Base-by-base conservation (phyloP, 2,797 vertebrate genomes). In the Petrocephalus sullivani region DNA sequence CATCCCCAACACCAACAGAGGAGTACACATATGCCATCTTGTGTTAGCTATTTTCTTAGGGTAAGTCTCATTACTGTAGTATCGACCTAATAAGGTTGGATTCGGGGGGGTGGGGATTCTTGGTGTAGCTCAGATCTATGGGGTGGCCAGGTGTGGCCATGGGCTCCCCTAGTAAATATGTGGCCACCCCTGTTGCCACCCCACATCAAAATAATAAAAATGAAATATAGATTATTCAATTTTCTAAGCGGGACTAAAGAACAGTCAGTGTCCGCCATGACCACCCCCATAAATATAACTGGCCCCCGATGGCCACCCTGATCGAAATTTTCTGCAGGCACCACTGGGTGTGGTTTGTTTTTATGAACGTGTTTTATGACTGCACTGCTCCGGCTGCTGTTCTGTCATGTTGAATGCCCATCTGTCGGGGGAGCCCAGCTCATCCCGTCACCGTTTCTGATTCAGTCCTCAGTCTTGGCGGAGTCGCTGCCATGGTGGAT, bases 391-490 rank as follows among this genome's bases (percentile, higher is more conserved):
- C 88, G 89, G 92, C 89, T 90, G 88, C 91, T 90, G 92, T 90
- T 92, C 91, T 89, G 91, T 91, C 93, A 92, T 92, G 90, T 94
- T 92, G 91, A 91, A 94, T 91, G 92, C 92, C 94, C 95, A 95
- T 96, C 95, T 96, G 95, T 93, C 92, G 89, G 89, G 88, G 78
- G 90, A 92, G 94, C 95, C 94, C 94, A 90, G 92, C 89, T 89
- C 54, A 82, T 83, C 93, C 91, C 91, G 95, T 93, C 93, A 93
- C 58, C 90, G 88, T 5, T 46, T n/a, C 49, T 78, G 64, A 3
- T 16, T n/a, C 46, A 0, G 16, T 14, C 41, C 12, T 51, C 23
- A 49, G 49, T 54, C n/a, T 46, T 23, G 16, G 14, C 28, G 21
- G n/a, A 53, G 81, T 41, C 19, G 6, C 49, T 21, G 81, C 81